Conservation (phyloP, 2,797 vertebrate species). For the Rallus crepitans region DNA sequence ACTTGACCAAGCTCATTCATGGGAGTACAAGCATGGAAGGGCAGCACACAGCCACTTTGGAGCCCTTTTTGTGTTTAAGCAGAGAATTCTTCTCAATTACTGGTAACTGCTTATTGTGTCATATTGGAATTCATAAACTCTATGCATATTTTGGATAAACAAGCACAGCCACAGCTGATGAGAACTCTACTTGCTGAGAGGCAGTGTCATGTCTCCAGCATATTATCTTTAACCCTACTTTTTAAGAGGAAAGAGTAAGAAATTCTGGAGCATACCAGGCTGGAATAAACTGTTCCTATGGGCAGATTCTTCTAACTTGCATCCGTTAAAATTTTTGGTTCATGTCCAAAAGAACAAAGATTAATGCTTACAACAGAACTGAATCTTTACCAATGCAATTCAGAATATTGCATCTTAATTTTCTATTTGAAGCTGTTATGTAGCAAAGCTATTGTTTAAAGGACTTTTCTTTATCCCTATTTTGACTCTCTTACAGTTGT, state of each 20-base stretch:
- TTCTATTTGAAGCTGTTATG: neutral
- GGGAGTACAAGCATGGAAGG: neutral
- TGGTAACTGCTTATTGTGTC: neutral
- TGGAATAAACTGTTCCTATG: neutral
- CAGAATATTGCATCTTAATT: neutral
- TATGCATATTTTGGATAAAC: neutral
- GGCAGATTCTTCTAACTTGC: neutral
- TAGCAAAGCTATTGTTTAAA: neutral
- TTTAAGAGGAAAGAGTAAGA: neutral
- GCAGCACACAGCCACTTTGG: neutral
- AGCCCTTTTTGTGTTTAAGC: neutral
- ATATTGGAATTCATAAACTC: neutral
- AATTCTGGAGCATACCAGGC: neutral
- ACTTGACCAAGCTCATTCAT: neutral
- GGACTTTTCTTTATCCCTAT: neutral
- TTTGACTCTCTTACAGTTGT: neutral
- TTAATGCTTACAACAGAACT: neutral
- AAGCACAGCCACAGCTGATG: neutral
- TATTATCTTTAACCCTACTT: neutral
- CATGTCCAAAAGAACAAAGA: neutral
- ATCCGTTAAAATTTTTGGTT: neutral
- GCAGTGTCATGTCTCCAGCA: neutral
- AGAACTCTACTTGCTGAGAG: neutral
- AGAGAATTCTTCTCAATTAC: neutral
- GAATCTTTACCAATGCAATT: neutral